Conservation (phyloP, 1,140 invertebrate species). For the Triops longicaudatus region DNA sequence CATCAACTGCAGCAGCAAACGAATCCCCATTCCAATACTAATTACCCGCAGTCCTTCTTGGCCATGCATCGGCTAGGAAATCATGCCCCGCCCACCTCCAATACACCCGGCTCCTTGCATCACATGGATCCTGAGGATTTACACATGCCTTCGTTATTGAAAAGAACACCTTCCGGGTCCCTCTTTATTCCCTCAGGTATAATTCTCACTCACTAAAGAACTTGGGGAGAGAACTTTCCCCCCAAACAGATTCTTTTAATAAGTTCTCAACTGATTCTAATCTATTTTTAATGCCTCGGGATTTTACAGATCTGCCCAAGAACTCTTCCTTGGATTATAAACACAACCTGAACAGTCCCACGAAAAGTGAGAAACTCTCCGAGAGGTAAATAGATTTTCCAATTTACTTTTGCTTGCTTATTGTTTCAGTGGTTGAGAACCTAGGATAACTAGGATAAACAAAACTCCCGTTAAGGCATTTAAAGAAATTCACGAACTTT, state of each 20-base stretch:
- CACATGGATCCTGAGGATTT: constrained; percentile 16
- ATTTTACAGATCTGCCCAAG: constrained; percentile 68
- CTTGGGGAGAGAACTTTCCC: not conserved
- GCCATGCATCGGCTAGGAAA: constrained; percentile 19
- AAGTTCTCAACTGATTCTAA: not conserved
- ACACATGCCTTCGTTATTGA: constrained; percentile 18
- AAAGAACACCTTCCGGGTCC: constrained; percentile 20
- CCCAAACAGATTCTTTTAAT: not conserved
- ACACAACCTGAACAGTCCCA: constrained; percentile 69
- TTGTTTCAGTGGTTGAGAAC: too few species aligned
- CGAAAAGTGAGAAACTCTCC: constrained; percentile 59
- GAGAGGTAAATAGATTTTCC: constrained; percentile 47
- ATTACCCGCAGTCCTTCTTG: constrained; percentile 14
- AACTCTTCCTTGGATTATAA: constrained; percentile 80
- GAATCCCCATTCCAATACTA: constrained; percentile 8
- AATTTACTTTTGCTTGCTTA: too few species aligned
- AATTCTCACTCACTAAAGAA: not conserved
- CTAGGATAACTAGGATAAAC: too few species aligned
- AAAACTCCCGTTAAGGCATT: too few species aligned
- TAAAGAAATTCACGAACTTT: too few species aligned
- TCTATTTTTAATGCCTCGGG: not conserved
- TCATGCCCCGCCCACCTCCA: constrained; percentile 10
- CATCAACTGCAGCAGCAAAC: not conserved
- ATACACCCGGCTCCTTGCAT: constrained; percentile 6
- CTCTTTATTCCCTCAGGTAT: constrained; percentile 21